A percentile compares a stretch with the other conserved stretches of the same genome.
These are phyloP conservation scores for Palythoa grandiflora DNA, from an alignment of 92 coral and sea anemone species.

Conservation along the genomic window DNA sequence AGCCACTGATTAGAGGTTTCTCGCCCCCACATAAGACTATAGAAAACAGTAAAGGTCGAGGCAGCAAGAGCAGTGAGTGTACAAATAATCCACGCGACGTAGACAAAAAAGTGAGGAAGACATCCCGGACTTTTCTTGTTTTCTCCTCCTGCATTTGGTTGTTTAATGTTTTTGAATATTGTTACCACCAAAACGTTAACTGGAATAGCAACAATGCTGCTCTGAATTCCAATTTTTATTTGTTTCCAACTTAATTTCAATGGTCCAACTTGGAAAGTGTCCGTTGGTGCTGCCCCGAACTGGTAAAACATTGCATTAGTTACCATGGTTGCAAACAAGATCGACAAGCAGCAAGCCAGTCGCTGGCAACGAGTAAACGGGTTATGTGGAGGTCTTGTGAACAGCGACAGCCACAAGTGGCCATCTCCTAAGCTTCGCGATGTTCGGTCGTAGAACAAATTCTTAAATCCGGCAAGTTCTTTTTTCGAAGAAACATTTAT, in stretches of 20 bases:
- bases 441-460: conserved; percentile 73
- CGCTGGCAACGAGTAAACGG: conserved; percentile 89
- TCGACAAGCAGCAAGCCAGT: conserved; percentile 84
- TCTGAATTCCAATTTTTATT: conserved; percentile 85
- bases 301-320: conserved; percentile 88
- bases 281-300: conserved; percentile 70
- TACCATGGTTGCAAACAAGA: conserved; percentile 85
- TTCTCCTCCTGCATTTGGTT: conserved; percentile 44
- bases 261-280: conserved; percentile 75
- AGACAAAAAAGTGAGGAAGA: conserved; percentile 83
- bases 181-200: conserved; percentile 75
- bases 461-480: conserved; percentile 72
- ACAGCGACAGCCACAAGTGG: conserved; percentile 87
- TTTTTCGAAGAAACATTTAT: conserved; percentile 65
- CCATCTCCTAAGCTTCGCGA: conserved; percentile 84
- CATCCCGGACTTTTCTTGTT: conserved; percentile 55
- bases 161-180: conserved; percentile 76
- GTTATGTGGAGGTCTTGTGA: conserved; percentile 86
- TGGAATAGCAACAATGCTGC: conserved; percentile 83
- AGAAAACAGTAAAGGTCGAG: conserved; percentile 81
- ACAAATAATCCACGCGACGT: conserved; percentile 80
- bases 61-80: conserved; percentile 69
- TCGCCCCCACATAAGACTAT: conserved; percentile 85
- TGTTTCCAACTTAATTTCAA: conserved; percentile 80
- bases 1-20: conserved; percentile 85